Percentiles rank a stretch among this genome's conserved stretches.
Evolutionary conservation across 2,113 vertebrate species (phyloP).

Genomic region (Mola mola): DNA sequence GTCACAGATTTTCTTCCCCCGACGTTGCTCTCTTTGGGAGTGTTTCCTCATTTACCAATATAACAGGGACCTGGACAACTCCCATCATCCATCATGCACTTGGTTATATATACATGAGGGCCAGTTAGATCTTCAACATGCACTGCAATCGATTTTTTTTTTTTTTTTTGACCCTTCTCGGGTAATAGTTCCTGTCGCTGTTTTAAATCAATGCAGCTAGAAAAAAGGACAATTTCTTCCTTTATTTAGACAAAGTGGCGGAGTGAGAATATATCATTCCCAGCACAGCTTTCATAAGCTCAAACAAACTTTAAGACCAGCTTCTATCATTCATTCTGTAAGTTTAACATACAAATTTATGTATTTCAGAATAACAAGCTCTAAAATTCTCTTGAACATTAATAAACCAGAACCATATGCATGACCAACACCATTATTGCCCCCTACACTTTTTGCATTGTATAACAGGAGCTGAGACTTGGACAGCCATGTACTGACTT

Average conservation of each 20-base stretch:
- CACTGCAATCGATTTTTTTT: conserved; percentile 19
- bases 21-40: conserved; percentile 2
- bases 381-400: neutral
- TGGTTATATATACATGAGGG: conserved; percentile 21
- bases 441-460: neutral
- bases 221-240: conserved; percentile 15
- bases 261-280: conserved; percentile 8
- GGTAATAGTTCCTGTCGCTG: conserved; percentile 15
- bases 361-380: neutral
- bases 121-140: conserved; percentile 29
- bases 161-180: conserved; percentile 5
- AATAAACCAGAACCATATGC: neutral
- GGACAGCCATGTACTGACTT: neutral
- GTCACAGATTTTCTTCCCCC: neutral
- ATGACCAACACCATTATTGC: neutral
- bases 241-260: conserved; percentile 21
- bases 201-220: conserved; percentile 41
- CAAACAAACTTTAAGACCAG: conserved; percentile 8
- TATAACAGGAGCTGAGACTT: conserved; percentile 1
- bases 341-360: neutral
- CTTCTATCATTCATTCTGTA: neutral
- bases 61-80: conserved; percentile 20
- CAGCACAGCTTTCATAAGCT: neutral
- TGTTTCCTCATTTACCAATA: conserved; percentile 14
- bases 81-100: conserved; percentile 17